These are phyloP conservation scores for Pollicipes pollicipes DNA, from an alignment of 1,140 invertebrate genomes.

Conservation along the genomic window DNA sequence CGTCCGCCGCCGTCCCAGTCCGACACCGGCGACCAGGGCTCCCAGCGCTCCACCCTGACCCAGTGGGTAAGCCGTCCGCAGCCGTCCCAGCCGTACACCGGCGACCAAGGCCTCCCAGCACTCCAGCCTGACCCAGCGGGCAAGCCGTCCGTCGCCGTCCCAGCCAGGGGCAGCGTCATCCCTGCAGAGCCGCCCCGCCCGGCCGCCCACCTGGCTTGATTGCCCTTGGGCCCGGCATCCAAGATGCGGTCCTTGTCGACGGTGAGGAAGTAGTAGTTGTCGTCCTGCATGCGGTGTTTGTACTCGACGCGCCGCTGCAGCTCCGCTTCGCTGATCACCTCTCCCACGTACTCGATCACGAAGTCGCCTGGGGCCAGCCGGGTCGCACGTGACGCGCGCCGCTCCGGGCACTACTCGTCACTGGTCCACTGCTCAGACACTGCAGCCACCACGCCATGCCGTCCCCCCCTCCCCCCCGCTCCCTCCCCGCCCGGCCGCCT, in stretches of 20 bases:
- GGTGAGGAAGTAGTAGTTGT: slow-evolving; percentile 88
- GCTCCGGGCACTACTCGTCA: neutral
- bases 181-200: too few relatives aligned
- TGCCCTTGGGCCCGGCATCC: slow-evolving; percentile 87
- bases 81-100: too few relatives aligned
- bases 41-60: too few relatives aligned
- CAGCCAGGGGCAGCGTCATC: too few relatives aligned
- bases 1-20: too few relatives aligned
- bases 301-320: slow-evolving; percentile 56
- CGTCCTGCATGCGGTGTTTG: slow-evolving; percentile 64
- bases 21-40: too few relatives aligned
- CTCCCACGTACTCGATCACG: slow-evolving; percentile 90
- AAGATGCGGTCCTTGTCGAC: slow-evolving; percentile 77
- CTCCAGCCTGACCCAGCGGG: too few relatives aligned
- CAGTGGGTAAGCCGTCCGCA: too few relatives aligned
- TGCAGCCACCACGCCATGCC: neutral
- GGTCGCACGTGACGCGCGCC: neutral
- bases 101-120: too few relatives aligned
- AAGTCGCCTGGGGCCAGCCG: slow-evolving; percentile 44
- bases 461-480: too few relatives aligned
- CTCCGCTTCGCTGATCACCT: slow-evolving; percentile 81
- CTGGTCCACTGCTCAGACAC: neutral
- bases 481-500: too few relatives aligned
- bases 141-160: too few relatives aligned
- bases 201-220: slow-evolving; percentile 37